Percentiles rank a stretch among this genome's conserved stretches.
These are phyloP conservation scores for Galemys pyrenaicus DNA, from an alignment of 2,113 vertebrate genomes.

Conservation along the genomic window DNA sequence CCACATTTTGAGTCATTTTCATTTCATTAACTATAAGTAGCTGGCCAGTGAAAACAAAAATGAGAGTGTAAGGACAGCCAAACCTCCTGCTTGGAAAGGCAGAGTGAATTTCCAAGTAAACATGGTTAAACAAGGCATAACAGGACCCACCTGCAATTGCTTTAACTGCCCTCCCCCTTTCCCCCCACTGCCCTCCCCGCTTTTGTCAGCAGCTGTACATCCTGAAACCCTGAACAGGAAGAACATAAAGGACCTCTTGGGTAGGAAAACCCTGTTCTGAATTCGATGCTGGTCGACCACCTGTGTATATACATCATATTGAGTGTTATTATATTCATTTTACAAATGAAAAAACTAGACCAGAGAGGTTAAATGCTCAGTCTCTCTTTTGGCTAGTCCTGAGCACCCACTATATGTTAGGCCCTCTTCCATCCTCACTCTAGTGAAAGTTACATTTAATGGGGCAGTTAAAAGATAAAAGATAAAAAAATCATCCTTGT, in stretches of 20 bases:
- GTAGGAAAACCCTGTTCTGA: neutral
- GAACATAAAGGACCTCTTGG: neutral
- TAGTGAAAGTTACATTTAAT: neutral
- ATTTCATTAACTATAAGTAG: conserved; percentile 27
- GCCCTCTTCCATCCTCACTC: neutral
- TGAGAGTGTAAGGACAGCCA: neutral
- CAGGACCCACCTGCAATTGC: conserved; percentile 8
- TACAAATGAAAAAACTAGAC: neutral
- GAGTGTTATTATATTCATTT: neutral
- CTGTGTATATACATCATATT: neutral
- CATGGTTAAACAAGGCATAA: neutral
- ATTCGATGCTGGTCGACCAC: neutral
- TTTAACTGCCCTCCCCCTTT: neutral
- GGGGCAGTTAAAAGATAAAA: neutral
- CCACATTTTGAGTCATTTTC: conserved; percentile 38
- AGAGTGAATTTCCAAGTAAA: conserved; percentile 41
- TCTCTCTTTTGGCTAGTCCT: neutral
- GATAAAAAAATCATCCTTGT: neutral
- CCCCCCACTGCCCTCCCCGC: too few species aligned
- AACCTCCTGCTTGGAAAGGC: neutral
- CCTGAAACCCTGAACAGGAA: conserved; percentile 4
- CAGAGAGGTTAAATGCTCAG: neutral
- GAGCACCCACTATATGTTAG: neutral
- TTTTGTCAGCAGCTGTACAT: conserved; percentile 11
- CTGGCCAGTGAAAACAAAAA: neutral